phyloP scores from a whole-genome alignment of 2,888 invertebrate genomes.

The Schizaphis graminum region DNA sequence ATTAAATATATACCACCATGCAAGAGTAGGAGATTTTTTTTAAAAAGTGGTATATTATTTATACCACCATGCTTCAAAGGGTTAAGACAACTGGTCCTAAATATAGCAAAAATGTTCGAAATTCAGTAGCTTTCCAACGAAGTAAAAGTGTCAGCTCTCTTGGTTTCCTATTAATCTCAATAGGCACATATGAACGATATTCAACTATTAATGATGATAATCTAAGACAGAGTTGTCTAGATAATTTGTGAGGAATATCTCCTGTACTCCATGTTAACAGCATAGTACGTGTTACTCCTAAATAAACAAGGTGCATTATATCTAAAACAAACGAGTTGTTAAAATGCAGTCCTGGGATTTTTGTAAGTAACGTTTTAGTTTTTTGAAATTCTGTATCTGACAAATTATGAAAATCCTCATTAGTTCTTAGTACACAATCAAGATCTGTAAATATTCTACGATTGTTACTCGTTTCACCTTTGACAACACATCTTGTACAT shows the following conservation, averaged over 20 bases:
- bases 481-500: not conserved
- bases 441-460: slow-evolving; percentile 7
- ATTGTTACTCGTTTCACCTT: not conserved
- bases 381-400: not conserved
- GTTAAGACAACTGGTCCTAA: not conserved
- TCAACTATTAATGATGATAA: too few species aligned
- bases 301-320: not conserved
- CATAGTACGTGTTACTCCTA: not conserved
- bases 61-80: not conserved
- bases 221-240: not conserved
- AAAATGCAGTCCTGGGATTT: not conserved
- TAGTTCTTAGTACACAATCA: not conserved
- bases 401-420: not conserved
- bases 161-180: too few species aligned
- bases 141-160: too few species aligned
- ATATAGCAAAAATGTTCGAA: too few species aligned
- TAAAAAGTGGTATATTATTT: slow-evolving; percentile 1
- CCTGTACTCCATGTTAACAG: not conserved
- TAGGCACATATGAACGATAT: too few species aligned
- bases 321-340: not conserved
- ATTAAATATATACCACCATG: slow-evolving; percentile 10
- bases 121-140: not conserved
- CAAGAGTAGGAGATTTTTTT: not conserved
- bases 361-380: not conserved
- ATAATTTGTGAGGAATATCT: not conserved